Percentiles rank a stretch among this genome's conserved stretches.
Conservation (phyloP, 2,113 vertebrate species). For the Suncus etruscus region DNA sequence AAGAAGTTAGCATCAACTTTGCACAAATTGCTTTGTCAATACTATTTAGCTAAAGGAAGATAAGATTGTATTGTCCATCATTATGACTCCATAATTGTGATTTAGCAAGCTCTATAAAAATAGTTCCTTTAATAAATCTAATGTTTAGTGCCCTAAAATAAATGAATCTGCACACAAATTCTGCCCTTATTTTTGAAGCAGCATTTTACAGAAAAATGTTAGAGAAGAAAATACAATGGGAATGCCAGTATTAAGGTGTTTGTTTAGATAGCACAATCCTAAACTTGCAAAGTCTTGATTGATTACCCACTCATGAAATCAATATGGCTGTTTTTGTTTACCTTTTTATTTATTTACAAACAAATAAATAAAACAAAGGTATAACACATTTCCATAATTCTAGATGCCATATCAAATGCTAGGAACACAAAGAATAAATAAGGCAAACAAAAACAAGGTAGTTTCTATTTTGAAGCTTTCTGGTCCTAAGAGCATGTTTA, state of each 20-base stretch:
- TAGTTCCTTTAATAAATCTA: slow-evolving; percentile 51
- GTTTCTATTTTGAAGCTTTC: neutral
- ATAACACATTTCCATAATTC: neutral
- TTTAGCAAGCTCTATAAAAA: slow-evolving; percentile 60
- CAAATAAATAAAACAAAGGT: slow-evolving; percentile 48
- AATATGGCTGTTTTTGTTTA: slow-evolving; percentile 36
- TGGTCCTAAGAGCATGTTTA: slow-evolving; percentile 8
- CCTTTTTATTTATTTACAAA: slow-evolving; percentile 35
- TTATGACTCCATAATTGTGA: slow-evolving; percentile 8
- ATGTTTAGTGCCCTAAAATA: slow-evolving; percentile 15
- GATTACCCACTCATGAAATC: slow-evolving; percentile 37
- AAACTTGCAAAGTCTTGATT: slow-evolving; percentile 12
- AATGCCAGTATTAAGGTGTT: neutral
- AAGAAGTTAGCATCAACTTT: slow-evolving; percentile 40
- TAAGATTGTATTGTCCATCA: neutral
- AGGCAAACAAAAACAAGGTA: neutral
- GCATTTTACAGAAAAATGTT: slow-evolving; percentile 59
- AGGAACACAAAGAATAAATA: slow-evolving; percentile 35
- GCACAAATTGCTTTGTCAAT: slow-evolving; percentile 27
- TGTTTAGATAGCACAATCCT: slow-evolving; percentile 6
- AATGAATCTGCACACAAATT: slow-evolving; percentile 62
- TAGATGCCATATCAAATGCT: slow-evolving; percentile 9
- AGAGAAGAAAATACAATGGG: slow-evolving; percentile 36
- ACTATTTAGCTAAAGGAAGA: neutral
- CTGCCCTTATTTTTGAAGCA: slow-evolving; percentile 51